Percentiles rank a stretch among this genome's conserved stretches.
These are phyloP conservation scores for Piezodorus guildinii DNA, from an alignment of 1,140 invertebrate species.

Conservation along the genomic window DNA sequence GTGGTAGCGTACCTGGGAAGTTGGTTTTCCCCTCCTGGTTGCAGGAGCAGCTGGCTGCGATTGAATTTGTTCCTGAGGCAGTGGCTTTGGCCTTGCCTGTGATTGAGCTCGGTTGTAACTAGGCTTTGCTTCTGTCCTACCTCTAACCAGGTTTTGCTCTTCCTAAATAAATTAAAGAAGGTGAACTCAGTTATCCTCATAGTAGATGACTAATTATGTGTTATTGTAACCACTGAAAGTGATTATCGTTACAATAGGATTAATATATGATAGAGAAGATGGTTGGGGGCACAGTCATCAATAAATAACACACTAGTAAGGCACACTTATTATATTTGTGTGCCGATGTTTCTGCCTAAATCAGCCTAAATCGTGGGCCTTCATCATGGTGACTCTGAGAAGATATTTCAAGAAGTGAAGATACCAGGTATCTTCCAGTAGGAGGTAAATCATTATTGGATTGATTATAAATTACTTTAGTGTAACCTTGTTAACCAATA, in stretches of 20 bases:
- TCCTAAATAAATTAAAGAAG: neutral
- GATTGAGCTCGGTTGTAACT: neutral
- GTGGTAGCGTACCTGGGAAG: neutral
- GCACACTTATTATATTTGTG: neutral
- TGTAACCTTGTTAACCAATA: too few relatives aligned
- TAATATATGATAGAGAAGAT: neutral
- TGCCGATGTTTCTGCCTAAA: neutral
- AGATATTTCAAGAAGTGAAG: too few relatives aligned
- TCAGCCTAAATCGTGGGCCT: too few relatives aligned
- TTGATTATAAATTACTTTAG: too few relatives aligned
- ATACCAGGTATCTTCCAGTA: too few relatives aligned
- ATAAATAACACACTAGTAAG: neutral
- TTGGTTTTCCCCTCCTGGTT: neutral
- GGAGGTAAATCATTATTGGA: too few relatives aligned
- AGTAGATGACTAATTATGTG: neutral
- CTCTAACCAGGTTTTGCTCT: neutral
- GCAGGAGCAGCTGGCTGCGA: neutral
- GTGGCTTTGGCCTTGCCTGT: neutral
- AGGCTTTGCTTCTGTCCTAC: neutral
- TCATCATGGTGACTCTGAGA: too few relatives aligned
- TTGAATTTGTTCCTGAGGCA: neutral
- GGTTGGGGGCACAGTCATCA: neutral
- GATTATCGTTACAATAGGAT: neutral
- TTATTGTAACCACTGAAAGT: neutral
- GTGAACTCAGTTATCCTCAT: neutral